Evolutionary conservation across 2,888 invertebrate genomes (phyloP), one percentile per base, ranked within the genome.

Genomic region (Cybosia mesomella): DNA sequence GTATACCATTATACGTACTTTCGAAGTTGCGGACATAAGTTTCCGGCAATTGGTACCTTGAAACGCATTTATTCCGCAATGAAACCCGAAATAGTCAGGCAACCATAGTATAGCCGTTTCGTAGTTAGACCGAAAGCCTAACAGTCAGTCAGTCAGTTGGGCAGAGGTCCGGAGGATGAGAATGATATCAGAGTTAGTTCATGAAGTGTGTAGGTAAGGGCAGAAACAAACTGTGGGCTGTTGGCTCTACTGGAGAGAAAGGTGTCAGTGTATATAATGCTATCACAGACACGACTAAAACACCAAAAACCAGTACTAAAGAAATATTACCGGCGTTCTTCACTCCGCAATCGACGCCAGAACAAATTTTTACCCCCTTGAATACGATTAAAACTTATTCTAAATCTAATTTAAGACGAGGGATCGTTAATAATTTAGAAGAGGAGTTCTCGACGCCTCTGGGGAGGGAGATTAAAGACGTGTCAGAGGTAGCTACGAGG

Each of bases 291-390:
- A 72, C 85, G 0, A 71, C 78, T 0, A 43, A 75, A 24, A 73
- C 73, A 0, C 70, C 70, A 0, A 66, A 61, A 64, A 28, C 21
- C 4, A 24, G 21, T 13, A 58, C 28, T 9, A 36, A 57, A 22
- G 43, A 60, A 1, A 58, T 49, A n/a, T 7, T 49, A 15, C 22
- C 28, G 0, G 84, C 87, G 9, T 92, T 91, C 49, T 89, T 85
- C 64, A 94, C 93, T 0, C 94, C 91, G 0, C 81, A 83, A 0
- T 83, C 85, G 0, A 89, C 90, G 0, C 84, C 84, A 0, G 92
- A 94, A 18, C 80, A 87, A 10, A 94, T 92, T 62, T 93, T 92
- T 74, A 93, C 94, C 0, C 94, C 94, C 0, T 75, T 90, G 78
- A 86, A 91, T 0, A 85, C 88, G 0, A 59, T 91, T 0, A 93